Conservation (phyloP, 2,113 vertebrate genomes). For the Leptocoma aspasia region DNA sequence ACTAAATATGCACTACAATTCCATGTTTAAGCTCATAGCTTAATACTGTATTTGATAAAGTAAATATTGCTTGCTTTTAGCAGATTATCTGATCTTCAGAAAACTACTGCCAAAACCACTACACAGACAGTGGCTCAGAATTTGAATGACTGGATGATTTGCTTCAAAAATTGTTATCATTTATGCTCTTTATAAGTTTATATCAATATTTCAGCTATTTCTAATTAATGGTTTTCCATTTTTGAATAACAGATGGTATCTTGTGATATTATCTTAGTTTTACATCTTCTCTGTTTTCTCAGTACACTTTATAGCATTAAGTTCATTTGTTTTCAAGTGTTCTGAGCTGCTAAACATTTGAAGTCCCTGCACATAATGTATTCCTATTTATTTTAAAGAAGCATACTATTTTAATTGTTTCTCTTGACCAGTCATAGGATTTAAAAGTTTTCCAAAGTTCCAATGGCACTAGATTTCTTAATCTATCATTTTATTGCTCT, state of each 20-base stretch:
- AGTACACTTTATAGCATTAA: background rate
- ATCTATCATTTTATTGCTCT: background rate
- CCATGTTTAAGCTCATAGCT: background rate
- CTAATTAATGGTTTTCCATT: background rate
- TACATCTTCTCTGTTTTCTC: background rate
- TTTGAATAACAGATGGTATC: background rate
- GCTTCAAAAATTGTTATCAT: background rate
- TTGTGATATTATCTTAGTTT: background rate
- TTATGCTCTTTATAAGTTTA: background rate
- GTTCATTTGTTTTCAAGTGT: background rate
- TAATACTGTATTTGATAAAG: background rate
- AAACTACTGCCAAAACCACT: too few relatives aligned
- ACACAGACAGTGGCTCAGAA: background rate
- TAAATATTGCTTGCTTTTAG: background rate
- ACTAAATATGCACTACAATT: background rate
- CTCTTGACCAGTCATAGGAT: background rate
- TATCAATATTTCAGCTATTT: background rate
- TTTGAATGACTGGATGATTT: background rate
- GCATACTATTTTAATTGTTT: background rate
- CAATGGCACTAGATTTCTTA: background rate
- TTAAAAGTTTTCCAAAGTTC: background rate
- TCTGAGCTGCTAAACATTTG: background rate
- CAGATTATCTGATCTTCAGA: background rate
- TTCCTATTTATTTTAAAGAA: background rate
- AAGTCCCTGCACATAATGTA: background rate